These are phyloP conservation scores for Parazoanthus atlanticus DNA, from an alignment of 92 coral and sea anemone species.

Conservation along the genomic window DNA sequence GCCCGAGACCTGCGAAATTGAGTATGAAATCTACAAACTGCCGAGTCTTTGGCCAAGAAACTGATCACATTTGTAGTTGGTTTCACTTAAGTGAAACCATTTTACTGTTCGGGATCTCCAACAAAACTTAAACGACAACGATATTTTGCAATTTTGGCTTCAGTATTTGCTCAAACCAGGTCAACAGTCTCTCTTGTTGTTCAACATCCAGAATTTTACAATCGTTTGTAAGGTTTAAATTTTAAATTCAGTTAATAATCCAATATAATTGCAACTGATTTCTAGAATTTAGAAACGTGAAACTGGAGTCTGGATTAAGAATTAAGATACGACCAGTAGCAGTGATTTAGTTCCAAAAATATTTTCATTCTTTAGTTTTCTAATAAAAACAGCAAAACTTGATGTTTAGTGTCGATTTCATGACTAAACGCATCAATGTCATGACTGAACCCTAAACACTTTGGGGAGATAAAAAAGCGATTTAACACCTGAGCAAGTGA, in stretches of 20 bases:
- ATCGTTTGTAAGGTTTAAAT: not conserved
- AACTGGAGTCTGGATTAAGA: too few relatives aligned
- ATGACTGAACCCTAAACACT: not conserved
- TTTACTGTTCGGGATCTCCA: not conserved
- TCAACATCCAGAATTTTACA: not conserved
- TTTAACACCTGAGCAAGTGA: constrained; percentile 2
- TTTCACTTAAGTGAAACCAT: constrained; percentile 6
- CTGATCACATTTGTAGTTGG: not conserved
- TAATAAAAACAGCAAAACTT: not conserved
- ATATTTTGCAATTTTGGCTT: not conserved
- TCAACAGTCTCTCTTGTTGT: constrained; percentile 4
- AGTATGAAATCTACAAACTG: constrained; percentile 1
- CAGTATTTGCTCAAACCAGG: constrained; percentile 22
- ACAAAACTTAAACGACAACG: not conserved
- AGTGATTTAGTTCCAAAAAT: not conserved
- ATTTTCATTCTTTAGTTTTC: not conserved
- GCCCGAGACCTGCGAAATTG: not conserved
- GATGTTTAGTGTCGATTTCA: not conserved
- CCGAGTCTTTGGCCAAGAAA: not conserved
- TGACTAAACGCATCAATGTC: constrained; percentile 7
- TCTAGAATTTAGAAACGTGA: not conserved
- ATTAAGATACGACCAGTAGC: not conserved
- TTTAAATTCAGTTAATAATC: not conserved
- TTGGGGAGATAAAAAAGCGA: constrained; percentile 9
- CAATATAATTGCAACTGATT: constrained; percentile 15